Base-by-base conservation (phyloP, 2,113 vertebrate genomes). In the Rhinichthys klamathensis region DNA sequence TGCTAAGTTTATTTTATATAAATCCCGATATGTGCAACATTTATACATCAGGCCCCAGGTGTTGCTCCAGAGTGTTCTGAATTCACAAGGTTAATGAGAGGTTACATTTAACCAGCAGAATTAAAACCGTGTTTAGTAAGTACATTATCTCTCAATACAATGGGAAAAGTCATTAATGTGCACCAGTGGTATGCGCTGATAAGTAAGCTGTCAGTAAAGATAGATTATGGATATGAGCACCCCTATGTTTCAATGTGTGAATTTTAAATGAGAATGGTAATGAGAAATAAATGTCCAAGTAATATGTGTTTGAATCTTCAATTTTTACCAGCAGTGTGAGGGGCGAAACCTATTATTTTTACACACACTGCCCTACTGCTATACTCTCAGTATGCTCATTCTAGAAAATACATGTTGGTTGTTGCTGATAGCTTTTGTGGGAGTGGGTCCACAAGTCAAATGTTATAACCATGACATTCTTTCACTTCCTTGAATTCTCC, bases 71-170 rank as follows among this genome's bases (percentile, higher is more conserved):
- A 84, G 69, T 84, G 58, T 32, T 51, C 18, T 74, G 67, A 74
- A 83, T 83, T 87, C 54, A 38, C 56, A 74, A 63, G 38, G 86
- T 80, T 80, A 87, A 84, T 74, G 54, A 74, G 25, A 60, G 41
- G 67, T 67, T 49, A 30, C 18, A 11, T 44, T 63, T 44, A 82
- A 69, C 69, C 69, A 77, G 51, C 76, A 80, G 44, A 87, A 74
- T 27, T 58, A 41, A 56, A 41, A 51, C 30, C 16, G 3, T 30
- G 44, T 58, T 79, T 9, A 27, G 35, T 65, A 78, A 65, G 58
- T 80, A 63, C 78, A 80, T 63, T 80, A 80, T 65, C 78, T 80
- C 23, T 44, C 23, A 63, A 5, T 80, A 9, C 35, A 80, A 80
- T 80, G 38, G 15, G 58, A 15, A 11, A 80, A 80, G 23, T 21